These are phyloP conservation scores for Etheostoma perlongum DNA, from an alignment of 2,797 vertebrate species.

Conservation along the genomic window DNA sequence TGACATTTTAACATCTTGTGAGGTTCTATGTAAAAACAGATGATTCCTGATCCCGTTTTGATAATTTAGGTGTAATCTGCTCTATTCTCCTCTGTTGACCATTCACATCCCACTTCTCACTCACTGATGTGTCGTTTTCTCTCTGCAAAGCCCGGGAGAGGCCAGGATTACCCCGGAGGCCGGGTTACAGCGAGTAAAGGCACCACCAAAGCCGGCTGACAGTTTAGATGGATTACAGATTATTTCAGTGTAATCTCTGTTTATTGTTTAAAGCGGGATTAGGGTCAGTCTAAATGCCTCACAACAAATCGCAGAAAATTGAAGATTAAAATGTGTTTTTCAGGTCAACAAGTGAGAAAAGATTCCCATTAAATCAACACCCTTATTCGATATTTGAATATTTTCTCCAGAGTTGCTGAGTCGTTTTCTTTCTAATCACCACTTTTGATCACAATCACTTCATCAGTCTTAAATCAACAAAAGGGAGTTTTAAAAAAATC, in stretches of 20 bases:
- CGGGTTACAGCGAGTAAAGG: conserved; percentile 28
- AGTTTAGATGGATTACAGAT: conserved; percentile 77
- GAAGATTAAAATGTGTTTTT: conserved; percentile 46
- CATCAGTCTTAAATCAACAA: conserved; percentile 59
- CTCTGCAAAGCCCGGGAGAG: conserved; percentile 16
- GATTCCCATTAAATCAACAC: background rate
- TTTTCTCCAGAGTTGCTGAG: background rate
- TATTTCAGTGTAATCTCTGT: conserved; percentile 67
- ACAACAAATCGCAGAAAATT: conserved; percentile 37
- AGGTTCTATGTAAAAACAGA: conserved; percentile 18
- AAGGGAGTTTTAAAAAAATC: conserved; percentile 46
- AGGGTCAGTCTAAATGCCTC: conserved; percentile 48
- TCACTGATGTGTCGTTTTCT: conserved; percentile 34
- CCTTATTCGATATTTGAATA: background rate
- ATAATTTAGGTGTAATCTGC: conserved; percentile 23
- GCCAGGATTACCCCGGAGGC: conserved; percentile 36
- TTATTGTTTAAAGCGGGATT: conserved; percentile 71
- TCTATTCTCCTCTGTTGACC: conserved; percentile 30
- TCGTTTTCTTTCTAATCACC: conserved; percentile 30
- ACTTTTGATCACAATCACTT: conserved; percentile 43
- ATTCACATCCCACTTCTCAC: conserved; percentile 17
- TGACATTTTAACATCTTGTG: conserved; percentile 27
- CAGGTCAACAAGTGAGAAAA: conserved; percentile 11
- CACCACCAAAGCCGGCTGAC: conserved; percentile 49
- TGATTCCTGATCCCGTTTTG: conserved; percentile 35